Base-by-base conservation (phyloP, 2,888 invertebrate species). In the Tiliacea aurago region DNA sequence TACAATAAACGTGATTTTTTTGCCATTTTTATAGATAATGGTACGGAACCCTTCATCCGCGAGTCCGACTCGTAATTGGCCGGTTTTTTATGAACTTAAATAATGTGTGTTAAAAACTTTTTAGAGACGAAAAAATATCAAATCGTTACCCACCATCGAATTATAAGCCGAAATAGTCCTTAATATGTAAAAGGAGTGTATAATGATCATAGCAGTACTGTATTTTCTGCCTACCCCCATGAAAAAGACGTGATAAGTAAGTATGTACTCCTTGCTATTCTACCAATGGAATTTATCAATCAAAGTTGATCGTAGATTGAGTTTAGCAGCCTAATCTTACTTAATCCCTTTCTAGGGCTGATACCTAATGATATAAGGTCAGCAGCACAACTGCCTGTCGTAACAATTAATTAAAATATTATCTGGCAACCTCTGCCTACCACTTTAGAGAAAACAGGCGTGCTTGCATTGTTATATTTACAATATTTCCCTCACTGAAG, bases 41-140 rank as follows among this genome's bases (percentile, higher is more conserved):
- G n/a, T n/a, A n/a, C n/a, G n/a, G n/a, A n/a, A n/a, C n/a, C n/a
- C n/a, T n/a, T n/a, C n/a, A n/a, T n/a, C n/a, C n/a, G n/a, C n/a
- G n/a, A n/a, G n/a, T n/a, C n/a, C n/a, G n/a, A n/a, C n/a, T n/a
- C n/a, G n/a, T n/a, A n/a, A n/a, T n/a, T n/a, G n/a, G n/a, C n/a
- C n/a, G n/a, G n/a, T n/a, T n/a, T n/a, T n/a, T 28, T 70, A 33
- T 45, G 20, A 45, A 45, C 3, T 70, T 70, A 15, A 33, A 23
- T 15, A 41, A 4, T 51, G 51, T 11, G 51, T 51, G n/a, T 51
- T 51, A 51, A 51, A 51, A n/a, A n/a, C n/a, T 9, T 41, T 41
- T 37, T 37, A 37, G 4, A 37, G 4, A 4, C 37, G 37, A 18
- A 6, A 28, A 28, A 37, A 4, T 37, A 37, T 4, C 37, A 37